Conservation (phyloP, 2,797 vertebrate species). For the Distichodus sexfasciatus region DNA sequence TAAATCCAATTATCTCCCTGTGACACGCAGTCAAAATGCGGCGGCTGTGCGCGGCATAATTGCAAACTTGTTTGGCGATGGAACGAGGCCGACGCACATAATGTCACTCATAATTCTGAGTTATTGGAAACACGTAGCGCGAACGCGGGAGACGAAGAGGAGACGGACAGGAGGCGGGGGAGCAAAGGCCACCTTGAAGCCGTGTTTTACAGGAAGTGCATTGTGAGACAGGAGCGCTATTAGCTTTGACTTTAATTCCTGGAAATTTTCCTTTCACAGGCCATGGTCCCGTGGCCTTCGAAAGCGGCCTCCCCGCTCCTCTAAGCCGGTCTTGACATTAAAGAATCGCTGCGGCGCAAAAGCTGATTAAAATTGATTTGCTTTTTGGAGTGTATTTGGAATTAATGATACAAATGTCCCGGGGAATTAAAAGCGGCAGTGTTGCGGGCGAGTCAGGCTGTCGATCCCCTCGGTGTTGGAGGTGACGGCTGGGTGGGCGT, state of each 20-base stretch:
- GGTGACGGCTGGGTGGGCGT: conserved; percentile 42
- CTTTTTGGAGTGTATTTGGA: conserved; percentile 59
- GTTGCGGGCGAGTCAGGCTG: conserved; percentile 56
- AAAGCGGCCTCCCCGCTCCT: conserved; percentile 1
- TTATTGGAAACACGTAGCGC: conserved; percentile 47
- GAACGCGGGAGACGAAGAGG: conserved; percentile 34
- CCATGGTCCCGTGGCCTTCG: conserved; percentile 21
- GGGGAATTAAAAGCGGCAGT: conserved; percentile 61
- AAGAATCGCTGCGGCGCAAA: conserved; percentile 44
- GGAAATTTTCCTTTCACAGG: conserved; percentile 26
- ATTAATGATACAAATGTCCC: conserved; percentile 68
- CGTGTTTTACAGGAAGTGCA: conserved; percentile 20
- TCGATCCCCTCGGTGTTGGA: conserved; percentile 53
- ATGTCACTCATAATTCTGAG: conserved; percentile 48
- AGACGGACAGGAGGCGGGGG: conserved; percentile 25
- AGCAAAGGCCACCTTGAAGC: conserved; percentile 41
- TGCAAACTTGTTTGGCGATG: conserved; percentile 43
- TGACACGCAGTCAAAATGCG: conserved; percentile 38
- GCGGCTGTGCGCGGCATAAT: conserved; percentile 42
- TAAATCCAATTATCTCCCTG: conserved; percentile 44
- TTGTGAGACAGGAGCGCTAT: conserved; percentile 25
- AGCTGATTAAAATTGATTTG: conserved; percentile 69
- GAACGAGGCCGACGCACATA: conserved; percentile 37
- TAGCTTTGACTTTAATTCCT: conserved; percentile 43
- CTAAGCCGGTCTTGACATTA: conserved; percentile 43